phyloP scores from a whole-genome alignment of 2,888 invertebrate species.

The Amphipyra berbera region DNA sequence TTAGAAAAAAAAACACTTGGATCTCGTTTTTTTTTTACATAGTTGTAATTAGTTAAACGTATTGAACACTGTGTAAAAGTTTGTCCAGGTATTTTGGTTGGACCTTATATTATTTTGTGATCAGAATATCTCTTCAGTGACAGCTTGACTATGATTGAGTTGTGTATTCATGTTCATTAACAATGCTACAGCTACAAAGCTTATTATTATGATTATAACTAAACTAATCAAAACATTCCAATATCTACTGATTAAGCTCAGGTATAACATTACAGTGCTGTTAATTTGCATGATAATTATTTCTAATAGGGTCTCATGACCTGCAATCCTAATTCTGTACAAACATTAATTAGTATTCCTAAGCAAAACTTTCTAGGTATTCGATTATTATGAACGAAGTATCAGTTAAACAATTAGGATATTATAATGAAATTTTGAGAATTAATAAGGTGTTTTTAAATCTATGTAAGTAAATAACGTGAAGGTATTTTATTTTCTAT shows the following conservation, averaged over 20 bases:
- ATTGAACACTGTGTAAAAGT: too few relatives aligned
- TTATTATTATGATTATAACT: not conserved
- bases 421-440: slow-evolving; percentile 4
- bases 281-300: slow-evolving; percentile 59
- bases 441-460: too few relatives aligned
- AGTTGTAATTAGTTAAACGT: too few relatives aligned
- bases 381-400: slow-evolving; percentile 32
- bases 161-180: too few relatives aligned
- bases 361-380: slow-evolving; percentile 36
- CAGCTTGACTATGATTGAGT: too few relatives aligned
- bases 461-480: too few relatives aligned
- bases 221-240: slow-evolving; percentile 3
- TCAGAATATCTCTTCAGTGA: too few relatives aligned
- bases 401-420: slow-evolving; percentile 3
- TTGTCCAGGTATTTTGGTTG: too few relatives aligned
- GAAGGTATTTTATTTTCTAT: too few relatives aligned
- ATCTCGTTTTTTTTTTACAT: too few relatives aligned
- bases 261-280: slow-evolving; percentile 12
- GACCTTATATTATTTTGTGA: too few relatives aligned
- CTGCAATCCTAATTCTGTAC: slow-evolving; percentile 48
- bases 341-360: slow-evolving; percentile 52
- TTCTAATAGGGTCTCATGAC: slow-evolving; percentile 39
- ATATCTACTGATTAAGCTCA: slow-evolving; percentile 1
- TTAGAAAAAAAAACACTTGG: too few relatives aligned
- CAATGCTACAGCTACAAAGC: not conserved